Percentiles rank a stretch among this genome's conserved stretches.
Conservation (phyloP, 2,888 invertebrate species). For the Chesias legatella region DNA sequence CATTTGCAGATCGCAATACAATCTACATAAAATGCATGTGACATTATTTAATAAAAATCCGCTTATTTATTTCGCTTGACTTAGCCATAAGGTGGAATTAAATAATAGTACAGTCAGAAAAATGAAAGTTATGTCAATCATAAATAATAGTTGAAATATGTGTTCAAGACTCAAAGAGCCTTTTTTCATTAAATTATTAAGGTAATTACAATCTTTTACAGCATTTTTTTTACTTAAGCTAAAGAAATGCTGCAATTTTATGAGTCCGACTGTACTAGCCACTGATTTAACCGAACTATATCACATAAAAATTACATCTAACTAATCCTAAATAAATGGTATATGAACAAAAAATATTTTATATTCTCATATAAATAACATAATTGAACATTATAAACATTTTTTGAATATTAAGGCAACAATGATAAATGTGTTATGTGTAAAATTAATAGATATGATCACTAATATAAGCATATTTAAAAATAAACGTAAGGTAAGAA, state of each 20-base stretch:
- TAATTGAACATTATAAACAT: too few species aligned
- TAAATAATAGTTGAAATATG: constrained; percentile 1
- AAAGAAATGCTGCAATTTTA: neutral
- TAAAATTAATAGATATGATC: too few species aligned
- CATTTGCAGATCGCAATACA: constrained; percentile 15
- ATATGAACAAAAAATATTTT: constrained; percentile 6
- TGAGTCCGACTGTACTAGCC: constrained; percentile 8
- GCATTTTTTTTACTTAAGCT: too few species aligned
- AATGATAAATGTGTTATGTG: too few species aligned
- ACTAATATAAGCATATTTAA: too few species aligned
- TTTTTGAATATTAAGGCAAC: too few species aligned
- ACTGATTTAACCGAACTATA: constrained; percentile 40
- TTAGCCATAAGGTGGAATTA: constrained; percentile 34
- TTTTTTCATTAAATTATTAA: too few species aligned
- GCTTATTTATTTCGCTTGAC: constrained; percentile 24
- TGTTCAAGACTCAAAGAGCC: neutral
- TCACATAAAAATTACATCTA: constrained; percentile 56
- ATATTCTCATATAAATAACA: constrained; percentile 1
- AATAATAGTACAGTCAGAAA: constrained; percentile 17
- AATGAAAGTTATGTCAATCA: constrained; percentile 4
- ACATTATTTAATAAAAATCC: neutral
- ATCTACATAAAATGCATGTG: constrained; percentile 6
- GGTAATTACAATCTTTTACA: too few species aligned
- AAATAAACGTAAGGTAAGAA: too few species aligned
- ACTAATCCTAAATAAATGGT: constrained; percentile 33